Base-by-base conservation (phyloP, 1,140 invertebrate species). In the Diprion similis region DNA sequence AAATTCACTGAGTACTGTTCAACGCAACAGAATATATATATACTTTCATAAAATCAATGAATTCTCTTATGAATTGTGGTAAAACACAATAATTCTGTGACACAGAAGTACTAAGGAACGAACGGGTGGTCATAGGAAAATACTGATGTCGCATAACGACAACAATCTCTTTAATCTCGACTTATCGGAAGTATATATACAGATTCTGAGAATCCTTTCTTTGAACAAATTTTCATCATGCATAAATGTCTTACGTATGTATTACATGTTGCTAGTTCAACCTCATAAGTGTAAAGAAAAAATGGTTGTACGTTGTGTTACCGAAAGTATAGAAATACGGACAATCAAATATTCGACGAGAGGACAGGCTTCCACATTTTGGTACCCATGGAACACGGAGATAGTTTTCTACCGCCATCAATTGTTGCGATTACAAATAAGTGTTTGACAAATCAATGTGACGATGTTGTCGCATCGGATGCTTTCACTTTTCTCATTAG, bases 181-280 rank as follows among this genome's bases (percentile, higher is more conserved):
- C n/a, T 59, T 17, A 59, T 59, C 9, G 11, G 9, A 10, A 59
- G 51, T 59, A 59, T 59, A 59, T 59, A 59, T 17, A n/a, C n/a
- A 59, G n/a, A 59, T 59, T 59, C 51, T 59, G 11, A 15, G 9
- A 17, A 59, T 59, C 24, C 24, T 37, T 59, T 59, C 51, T 59
- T 59, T 15, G 51, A 59, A 59, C 51, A 37, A 37, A 37, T 37
- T 37, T 37, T 59, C n/a, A 59, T 59, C 51, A 17, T 59, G 6
- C 51, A 59, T 59, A 59, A 59, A 59, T 59, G 51, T 59, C 51
- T 59, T 17, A 59, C 51, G n/a, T 59, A 59, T 59, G 11, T 59
- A 59, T 59, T 59, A 59, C 51, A 59, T 59, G 51, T 59, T 59
- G 51, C n/a, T 59, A 59, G 51, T 59, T 59, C 11, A 59, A 4